Conservation (phyloP, 2,888 invertebrate species). For the Cheilosia impressa region DNA sequence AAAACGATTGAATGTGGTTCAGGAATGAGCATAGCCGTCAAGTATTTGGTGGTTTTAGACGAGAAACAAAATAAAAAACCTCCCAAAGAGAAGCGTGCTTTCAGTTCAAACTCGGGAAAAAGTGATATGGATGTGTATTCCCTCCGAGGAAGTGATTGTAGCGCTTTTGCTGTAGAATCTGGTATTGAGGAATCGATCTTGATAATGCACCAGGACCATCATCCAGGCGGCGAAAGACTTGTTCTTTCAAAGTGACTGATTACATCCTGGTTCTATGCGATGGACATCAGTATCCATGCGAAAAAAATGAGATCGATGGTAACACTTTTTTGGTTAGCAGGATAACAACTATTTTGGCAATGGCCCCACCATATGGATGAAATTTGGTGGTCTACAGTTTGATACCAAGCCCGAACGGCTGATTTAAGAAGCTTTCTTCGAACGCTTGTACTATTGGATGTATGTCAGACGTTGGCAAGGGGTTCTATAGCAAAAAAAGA, state of each 20-base stretch:
- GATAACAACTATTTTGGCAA: neutral
- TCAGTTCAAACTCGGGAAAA: too few species aligned
- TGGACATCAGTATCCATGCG: conserved; percentile 10
- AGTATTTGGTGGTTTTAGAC: too few species aligned
- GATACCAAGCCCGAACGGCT: too few species aligned
- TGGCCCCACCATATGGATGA: too few species aligned
- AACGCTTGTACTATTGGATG: too few species aligned
- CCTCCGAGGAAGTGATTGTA: neutral
- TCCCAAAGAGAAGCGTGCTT: neutral
- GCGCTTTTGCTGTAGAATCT: neutral
- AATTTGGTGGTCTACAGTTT: too few species aligned
- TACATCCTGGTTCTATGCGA: neutral
- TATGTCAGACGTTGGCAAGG: too few species aligned
- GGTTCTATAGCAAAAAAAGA: too few species aligned
- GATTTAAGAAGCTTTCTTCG: too few species aligned
- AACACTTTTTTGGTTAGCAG: neutral
- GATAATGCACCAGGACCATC: neutral
- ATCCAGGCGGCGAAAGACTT: neutral
- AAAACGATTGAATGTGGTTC: conserved; percentile 1
- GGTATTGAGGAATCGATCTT: neutral
- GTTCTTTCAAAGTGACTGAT: neutral
- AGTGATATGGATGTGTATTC: too few species aligned
- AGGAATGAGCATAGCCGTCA: neutral
- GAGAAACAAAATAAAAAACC: neutral
- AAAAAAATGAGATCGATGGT: conserved; percentile 2